Percentiles rank a stretch among this genome's conserved stretches.
Conservation (phyloP, 2,113 vertebrate species). For the Oriolus oriolus region DNA sequence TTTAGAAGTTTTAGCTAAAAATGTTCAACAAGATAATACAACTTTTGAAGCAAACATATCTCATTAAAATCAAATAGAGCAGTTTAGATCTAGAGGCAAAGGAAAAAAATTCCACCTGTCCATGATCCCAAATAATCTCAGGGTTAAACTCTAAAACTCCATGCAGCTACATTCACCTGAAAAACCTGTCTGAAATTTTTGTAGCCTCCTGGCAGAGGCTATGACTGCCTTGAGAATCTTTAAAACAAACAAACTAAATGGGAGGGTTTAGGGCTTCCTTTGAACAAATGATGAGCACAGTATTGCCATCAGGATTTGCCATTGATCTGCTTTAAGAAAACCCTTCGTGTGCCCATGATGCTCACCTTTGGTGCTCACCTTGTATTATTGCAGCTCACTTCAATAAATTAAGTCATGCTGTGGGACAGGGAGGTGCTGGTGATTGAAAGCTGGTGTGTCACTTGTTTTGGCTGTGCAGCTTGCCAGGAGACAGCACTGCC, state of each 20-base stretch:
- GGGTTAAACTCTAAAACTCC: background rate
- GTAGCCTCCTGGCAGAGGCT: background rate
- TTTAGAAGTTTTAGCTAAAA: background rate
- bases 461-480: background rate
- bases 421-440: background rate
- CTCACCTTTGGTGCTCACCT: background rate
- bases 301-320: background rate
- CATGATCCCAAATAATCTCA: background rate
- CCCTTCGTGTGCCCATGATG: background rate
- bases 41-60: background rate
- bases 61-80: background rate
- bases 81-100: background rate
- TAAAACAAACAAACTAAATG: background rate
- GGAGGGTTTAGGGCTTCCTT: background rate
- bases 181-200: background rate
- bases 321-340: background rate
- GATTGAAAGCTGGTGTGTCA: background rate
- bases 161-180: background rate
- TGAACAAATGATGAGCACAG: background rate
- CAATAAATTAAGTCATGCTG: background rate
- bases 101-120: background rate
- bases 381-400: background rate
- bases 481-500: background rate
- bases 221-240: background rate
- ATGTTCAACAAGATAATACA: background rate